Conservation (phyloP, 92 coral and sea anemone genomes). For the Blastomussa wellsi region DNA sequence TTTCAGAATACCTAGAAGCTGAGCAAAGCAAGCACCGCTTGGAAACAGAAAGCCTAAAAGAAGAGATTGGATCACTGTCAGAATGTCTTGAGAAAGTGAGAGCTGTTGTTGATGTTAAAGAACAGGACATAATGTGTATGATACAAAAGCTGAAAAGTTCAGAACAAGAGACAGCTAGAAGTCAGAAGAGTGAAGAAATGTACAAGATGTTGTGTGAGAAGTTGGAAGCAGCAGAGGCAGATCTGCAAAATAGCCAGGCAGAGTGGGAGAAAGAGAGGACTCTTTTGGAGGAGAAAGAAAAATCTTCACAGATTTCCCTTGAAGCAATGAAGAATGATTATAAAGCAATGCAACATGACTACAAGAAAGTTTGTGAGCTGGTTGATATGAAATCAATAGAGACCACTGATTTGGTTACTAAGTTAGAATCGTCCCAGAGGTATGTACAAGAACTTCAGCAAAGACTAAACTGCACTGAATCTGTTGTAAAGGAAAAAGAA, state of each 20-base stretch:
- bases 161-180: constrained; percentile 30
- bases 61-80: constrained; percentile 25
- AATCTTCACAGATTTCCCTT: constrained; percentile 43
- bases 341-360: constrained; percentile 79
- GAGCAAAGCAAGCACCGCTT: constrained; percentile 32
- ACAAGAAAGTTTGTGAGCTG: constrained; percentile 81
- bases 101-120: constrained; percentile 41
- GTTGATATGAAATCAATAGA: constrained; percentile 81
- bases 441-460: constrained; percentile 58
- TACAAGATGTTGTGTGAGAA: constrained; percentile 63
- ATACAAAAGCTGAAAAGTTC: background rate
- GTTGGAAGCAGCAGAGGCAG: constrained; percentile 53
- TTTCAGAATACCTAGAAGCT: constrained; percentile 11
- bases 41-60: constrained; percentile 11
- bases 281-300: constrained; percentile 58
- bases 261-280: constrained; percentile 59
- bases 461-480: constrained; percentile 67
- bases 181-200: constrained; percentile 51
- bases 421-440: constrained; percentile 71
- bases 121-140: constrained; percentile 35
- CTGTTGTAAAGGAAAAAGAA: constrained; percentile 50
- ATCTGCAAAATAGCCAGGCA: constrained; percentile 35
- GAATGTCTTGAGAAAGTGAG: constrained; percentile 45
- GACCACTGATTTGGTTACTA: constrained; percentile 66
- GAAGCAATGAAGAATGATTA: constrained; percentile 72